Base-by-base conservation (phyloP, 2,797 vertebrate species). In the Florisuga fusca region DNA sequence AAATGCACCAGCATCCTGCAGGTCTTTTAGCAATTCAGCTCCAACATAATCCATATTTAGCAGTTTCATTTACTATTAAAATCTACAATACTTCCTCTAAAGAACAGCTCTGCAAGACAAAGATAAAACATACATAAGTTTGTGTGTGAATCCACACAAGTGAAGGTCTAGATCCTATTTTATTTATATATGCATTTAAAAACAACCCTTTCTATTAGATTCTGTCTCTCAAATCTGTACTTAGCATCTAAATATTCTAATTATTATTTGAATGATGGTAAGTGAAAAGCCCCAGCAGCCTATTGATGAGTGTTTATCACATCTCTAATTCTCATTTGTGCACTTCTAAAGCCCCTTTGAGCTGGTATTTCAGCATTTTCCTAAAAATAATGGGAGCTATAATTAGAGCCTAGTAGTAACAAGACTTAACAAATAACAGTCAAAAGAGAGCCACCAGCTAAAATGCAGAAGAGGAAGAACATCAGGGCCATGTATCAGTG, bases 221-320 rank as follows among this genome's bases (percentile, higher is more conserved):
- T 97, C 93, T 84, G 63, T 94, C 59, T 53, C 83, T 90, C 84
- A 82, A 87, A 84, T 94, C 78, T 73, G 68, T 89, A 93, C 55
- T 97, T 91, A 91, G 77, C 91, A 91, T 93, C 83, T 84, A 95
- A 96, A 95, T 95, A 95, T 97, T 96, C 89, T 90, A 95, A 95
- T 97, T 93, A 94, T 93, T 95, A 94, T 93, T 91, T 96, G 91
- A 95, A 91, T 43, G 67, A 94, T 71, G 74, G 61, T 41, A 95
- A 95, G 72, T 86, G 67, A 96, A 96, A 96, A 95, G 53, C 59
- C 91, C 78, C 83, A 89, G 82, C 69, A 93, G 75, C 57, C 87
- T 79, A 87, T 48, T 95, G 94, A 94, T 20, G 29, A 72, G 83
- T 69, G 83, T 87, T 97, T 95, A 96, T 94, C 92, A 93, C 72